These are phyloP conservation scores for Pachypanchax playfairii DNA, from an alignment of 2,113 vertebrate species.

Conservation along the genomic window DNA sequence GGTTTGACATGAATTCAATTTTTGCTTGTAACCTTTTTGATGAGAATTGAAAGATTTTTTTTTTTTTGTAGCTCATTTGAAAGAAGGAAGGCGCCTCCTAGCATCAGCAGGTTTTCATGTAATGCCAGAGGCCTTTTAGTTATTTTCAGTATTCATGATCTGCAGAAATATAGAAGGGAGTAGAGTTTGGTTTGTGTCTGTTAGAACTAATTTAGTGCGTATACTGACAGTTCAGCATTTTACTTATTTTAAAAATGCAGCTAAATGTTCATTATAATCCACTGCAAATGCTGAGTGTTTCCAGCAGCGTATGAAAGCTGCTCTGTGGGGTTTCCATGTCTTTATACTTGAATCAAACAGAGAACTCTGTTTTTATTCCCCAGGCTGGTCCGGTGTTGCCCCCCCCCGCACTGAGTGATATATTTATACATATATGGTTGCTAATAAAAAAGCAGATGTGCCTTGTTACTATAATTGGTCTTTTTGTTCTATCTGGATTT, in stretches of 20 bases:
- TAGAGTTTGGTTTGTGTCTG: constrained; percentile 2
- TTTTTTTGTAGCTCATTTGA: constrained; percentile 7
- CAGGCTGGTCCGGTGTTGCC: constrained; percentile 36
- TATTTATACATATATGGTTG: constrained; percentile 63
- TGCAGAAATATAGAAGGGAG: constrained; percentile 14
- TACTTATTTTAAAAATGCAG: constrained; percentile 26
- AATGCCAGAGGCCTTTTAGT: background rate
- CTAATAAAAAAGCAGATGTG: constrained; percentile 69
- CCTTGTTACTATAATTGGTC: constrained; percentile 63
- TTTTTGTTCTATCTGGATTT: constrained; percentile 65
- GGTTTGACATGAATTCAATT: background rate
- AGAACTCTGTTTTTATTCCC: constrained; percentile 29
- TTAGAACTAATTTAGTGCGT: no score
- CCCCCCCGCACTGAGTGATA: constrained; percentile 39
- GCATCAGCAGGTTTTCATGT: constrained; percentile 1
- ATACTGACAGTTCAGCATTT: no score
- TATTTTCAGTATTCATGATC: constrained; percentile 25
- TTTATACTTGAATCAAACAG: constrained; percentile 45
- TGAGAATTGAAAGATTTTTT: constrained; percentile 17
- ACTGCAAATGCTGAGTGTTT: constrained; percentile 38
- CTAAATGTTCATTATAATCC: constrained; percentile 41
- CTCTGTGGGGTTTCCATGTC: constrained; percentile 36
- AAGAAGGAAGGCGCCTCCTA: constrained; percentile 15
- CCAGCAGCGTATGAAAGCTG: constrained; percentile 32
- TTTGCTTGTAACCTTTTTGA: background rate